Conservation (phyloP, 2,888 invertebrate genomes). For the Aspidiotus rigidus region DNA sequence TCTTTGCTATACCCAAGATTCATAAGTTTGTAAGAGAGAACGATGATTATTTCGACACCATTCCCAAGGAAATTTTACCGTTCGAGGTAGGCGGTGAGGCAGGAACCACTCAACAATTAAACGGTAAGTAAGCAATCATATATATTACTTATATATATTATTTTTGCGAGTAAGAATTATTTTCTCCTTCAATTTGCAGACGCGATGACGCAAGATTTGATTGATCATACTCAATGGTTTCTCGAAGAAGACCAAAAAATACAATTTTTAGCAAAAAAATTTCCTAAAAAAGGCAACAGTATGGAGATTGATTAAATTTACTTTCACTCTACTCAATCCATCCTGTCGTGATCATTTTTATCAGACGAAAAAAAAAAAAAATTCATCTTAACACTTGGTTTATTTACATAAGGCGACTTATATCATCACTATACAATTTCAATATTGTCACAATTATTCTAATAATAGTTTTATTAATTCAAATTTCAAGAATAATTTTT, state of each 20-base stretch:
- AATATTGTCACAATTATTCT: too few relatives aligned
- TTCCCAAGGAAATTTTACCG: slow-evolving; percentile 24
- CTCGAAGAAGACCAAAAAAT: slow-evolving; percentile 24
- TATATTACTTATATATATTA: too few relatives aligned
- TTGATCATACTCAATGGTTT: slow-evolving; percentile 18
- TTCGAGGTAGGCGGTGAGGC: slow-evolving; percentile 12
- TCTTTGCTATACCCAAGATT: slow-evolving; percentile 5
- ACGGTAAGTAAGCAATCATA: slow-evolving; percentile 8
- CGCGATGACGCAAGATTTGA: slow-evolving; percentile 16
- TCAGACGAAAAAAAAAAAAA: too few relatives aligned
- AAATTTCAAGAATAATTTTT: too few relatives aligned
- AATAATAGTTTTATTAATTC: too few relatives aligned
- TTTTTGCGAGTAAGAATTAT: background rate
- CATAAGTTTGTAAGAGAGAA: slow-evolving; percentile 17
- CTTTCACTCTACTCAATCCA: too few relatives aligned
- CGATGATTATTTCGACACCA: slow-evolving; percentile 8
- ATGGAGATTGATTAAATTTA: too few relatives aligned
- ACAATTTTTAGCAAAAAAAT: background rate
- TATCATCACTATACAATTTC: too few relatives aligned
- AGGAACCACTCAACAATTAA: slow-evolving; percentile 15
- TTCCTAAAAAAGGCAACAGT: too few relatives aligned
- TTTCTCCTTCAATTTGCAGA: slow-evolving; percentile 16
- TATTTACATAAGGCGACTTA: too few relatives aligned
- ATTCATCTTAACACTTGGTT: too few relatives aligned
- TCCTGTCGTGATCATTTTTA: too few relatives aligned